Base-by-base conservation (phyloP, 2,888 invertebrate genomes). In the Athalia rosae region DNA sequence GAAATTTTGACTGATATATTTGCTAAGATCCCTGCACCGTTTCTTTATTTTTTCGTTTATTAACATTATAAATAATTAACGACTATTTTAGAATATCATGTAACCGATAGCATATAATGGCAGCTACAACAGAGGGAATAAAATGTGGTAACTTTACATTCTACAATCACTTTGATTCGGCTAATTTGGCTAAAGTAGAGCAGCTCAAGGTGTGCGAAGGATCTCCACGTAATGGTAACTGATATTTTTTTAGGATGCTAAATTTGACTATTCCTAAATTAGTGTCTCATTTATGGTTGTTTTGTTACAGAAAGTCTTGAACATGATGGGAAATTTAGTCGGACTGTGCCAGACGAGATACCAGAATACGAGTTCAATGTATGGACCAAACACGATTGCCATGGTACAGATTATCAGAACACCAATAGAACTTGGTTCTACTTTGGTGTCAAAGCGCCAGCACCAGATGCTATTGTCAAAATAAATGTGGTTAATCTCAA, bases 401-500 rank as follows among this genome's bases (percentile, higher is more conserved):
- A 92, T 62, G 97, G 96, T 43, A 97, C 97, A 0, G 94, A 94
- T 84, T 97, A 93, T 92, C 96, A 97, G 89, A 97, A 97, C 92
- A 95, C 94, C 73, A 97, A 97, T 89, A 92, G 97, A 81, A 97
- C 97, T 1, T 98, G 98, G 98, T 98, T 98, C 90, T 95, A 96
- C 90, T 98, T 98, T 90, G 97, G 96, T 7, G 91, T 98, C 71
- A 92, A 93, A 85, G 93, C 92, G 3, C 86, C 88, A 77, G 90
- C 91, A 82, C 90, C 93, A 47, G 92, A 91, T 81, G 87, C 92
- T 69, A 87, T 92, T 84, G 93, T 97, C 83, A 95, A 95, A 89
- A 91, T 98, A 81, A 97, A 97, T 89, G 92, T 98, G 77, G 94
- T 96, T 87, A 97, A 97, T 90, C 91, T 98, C 82, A 98, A 98